Percentiles rank a stretch among this genome's conserved stretches.
phyloP scores from a whole-genome alignment of 1,140 invertebrate species.

The Drosophila bipectinata region DNA sequence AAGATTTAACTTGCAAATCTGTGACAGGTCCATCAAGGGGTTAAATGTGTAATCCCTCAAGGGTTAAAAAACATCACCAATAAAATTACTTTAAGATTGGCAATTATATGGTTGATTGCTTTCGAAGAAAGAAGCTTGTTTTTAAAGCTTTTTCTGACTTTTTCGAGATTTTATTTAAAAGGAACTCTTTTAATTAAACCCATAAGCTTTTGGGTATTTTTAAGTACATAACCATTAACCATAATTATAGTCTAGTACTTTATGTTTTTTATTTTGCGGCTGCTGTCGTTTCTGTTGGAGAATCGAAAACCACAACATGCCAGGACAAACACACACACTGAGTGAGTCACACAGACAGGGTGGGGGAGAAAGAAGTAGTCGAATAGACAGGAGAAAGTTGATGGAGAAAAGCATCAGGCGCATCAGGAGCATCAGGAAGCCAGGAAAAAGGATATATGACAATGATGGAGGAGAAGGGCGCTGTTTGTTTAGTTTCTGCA shows the following conservation, averaged over 20 bases:
- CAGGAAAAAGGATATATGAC: slow-evolving; percentile 40
- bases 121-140: background rate
- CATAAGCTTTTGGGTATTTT: background rate
- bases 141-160: too few species aligned
- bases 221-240: background rate
- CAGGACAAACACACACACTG: slow-evolving; percentile 24
- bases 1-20: background rate
- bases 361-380: background rate
- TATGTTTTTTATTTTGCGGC: slow-evolving; percentile 7
- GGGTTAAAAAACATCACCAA: slow-evolving; percentile 4
- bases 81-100: background rate
- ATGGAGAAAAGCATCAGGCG: background rate
- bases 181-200: too few species aligned
- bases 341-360: background rate
- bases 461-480: slow-evolving; percentile 13
- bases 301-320: slow-evolving; percentile 33
- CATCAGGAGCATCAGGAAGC: slow-evolving; percentile 36
- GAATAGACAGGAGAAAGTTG: background rate
- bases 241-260: slow-evolving; percentile 1
- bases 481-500: slow-evolving; percentile 32
- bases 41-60: background rate
- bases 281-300: slow-evolving; percentile 18
- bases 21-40: background rate
- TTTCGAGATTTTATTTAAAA: too few species aligned
- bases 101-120: background rate